Evolutionary conservation across 2,113 vertebrate genomes (phyloP), one percentile per base, ranked within the genome.

Genomic region (Siphamia tubifer): DNA sequence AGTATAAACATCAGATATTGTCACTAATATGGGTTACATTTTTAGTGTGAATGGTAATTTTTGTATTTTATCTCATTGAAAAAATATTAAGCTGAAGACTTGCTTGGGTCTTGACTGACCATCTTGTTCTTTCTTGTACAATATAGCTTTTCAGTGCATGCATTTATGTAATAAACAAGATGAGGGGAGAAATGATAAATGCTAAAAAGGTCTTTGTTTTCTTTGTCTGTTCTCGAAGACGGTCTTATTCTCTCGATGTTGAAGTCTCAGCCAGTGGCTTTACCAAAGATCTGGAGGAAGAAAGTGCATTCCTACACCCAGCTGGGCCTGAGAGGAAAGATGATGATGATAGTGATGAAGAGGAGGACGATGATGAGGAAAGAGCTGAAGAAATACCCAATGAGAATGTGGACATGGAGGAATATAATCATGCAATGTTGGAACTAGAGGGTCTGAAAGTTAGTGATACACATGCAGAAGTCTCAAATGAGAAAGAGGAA

Each of bases 191-290:
- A 68, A 53, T 6, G 0, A 2, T n/a, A n/a, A 28, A n/a, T 11
- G 28, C 7, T 56, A 7, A 23, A 4, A 9, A 16, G 1, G 55
- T 43, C 7, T 64, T 7, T 49, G 3, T 49, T 23, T 6, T 61
- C 7, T 10, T 2, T 38, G 6, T 52, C 43, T 31, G 3, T 60
- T 66, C 12, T 30, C 66, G 12, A 16, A 98, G 97, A 75, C 94
- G 90, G 13, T 92, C 95, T 16, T 90, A 69, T 60, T 95, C 90
- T 68, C 89, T 99, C 11, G 98, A 99, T 45, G 84, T 94, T 16
- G 95, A 96, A 73, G 94, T 98, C 62, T 95, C 94, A 68, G 98
- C 94, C 55, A 99, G 96, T 0, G 97, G 98, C 42, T 98, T 92
- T 83, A 91, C 93, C 12, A 98, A 96, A 84, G 94, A 96, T 62